Evolutionary conservation across 2,797 vertebrate genomes (phyloP).

Genomic region (Coendou prehensilis): DNA sequence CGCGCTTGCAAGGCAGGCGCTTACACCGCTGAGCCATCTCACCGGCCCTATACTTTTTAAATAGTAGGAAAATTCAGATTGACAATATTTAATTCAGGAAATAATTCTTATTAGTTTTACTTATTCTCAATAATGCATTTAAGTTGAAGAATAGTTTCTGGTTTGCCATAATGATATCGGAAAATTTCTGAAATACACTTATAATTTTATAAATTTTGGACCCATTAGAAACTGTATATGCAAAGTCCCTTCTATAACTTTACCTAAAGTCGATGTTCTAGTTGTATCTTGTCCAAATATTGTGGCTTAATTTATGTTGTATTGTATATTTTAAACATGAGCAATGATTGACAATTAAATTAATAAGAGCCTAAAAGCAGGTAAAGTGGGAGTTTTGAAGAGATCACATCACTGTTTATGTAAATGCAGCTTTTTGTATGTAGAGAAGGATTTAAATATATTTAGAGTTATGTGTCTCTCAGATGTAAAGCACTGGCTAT

Average conservation of each 20-base stretch:
- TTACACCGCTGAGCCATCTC: no score
- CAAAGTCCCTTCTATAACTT: not conserved
- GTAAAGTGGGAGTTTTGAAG: conserved; percentile 23
- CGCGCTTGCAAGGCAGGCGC: no score
- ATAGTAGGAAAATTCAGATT: not conserved
- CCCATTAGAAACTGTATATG: not conserved
- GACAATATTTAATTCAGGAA: not conserved
- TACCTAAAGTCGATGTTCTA: not conserved
- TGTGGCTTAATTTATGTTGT: not conserved
- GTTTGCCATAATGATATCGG: not conserved
- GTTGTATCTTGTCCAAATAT: not conserved
- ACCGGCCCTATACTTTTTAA: not conserved
- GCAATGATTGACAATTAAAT: conserved; percentile 21
- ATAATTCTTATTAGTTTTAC: not conserved
- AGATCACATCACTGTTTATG: not conserved
- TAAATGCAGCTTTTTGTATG: not conserved
- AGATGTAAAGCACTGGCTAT: not conserved
- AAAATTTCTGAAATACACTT: conserved; percentile 17
- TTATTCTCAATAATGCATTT: conserved; percentile 39
- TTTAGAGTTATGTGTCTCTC: not conserved
- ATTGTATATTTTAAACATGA: not conserved
- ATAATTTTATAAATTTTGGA: not conserved
- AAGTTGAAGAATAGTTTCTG: conserved; percentile 14
- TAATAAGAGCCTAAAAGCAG: not conserved
- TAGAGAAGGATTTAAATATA: conserved; percentile 5